These are phyloP conservation scores for Scomber scombrus DNA, from an alignment of 2,113 vertebrate species.

Conservation along the genomic window DNA sequence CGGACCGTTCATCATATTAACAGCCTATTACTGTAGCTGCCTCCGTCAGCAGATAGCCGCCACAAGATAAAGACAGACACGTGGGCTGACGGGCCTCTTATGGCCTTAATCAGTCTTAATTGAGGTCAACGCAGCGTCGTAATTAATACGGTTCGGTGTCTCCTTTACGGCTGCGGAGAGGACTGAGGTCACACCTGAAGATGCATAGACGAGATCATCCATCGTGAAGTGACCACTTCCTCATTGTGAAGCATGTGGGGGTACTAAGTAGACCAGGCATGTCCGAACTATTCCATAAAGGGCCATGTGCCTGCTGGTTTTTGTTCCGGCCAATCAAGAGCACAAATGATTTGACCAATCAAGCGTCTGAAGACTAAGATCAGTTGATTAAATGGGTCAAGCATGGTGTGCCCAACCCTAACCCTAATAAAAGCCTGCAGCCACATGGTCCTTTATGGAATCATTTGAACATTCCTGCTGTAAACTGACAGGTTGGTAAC, in stretches of 20 bases:
- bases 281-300: too few species aligned
- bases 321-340: too few species aligned
- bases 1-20: constrained; percentile 58
- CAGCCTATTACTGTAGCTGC: constrained; percentile 39
- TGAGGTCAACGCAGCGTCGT: constrained; percentile 63
- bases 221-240: background rate
- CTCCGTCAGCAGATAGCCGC: constrained; percentile 28
- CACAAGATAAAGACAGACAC: constrained; percentile 35
- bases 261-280: background rate
- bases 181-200: constrained; percentile 6
- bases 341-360: too few species aligned
- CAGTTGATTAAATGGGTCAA: too few species aligned
- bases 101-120: constrained; percentile 76
- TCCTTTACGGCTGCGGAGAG: background rate
- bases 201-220: background rate
- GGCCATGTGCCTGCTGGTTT: too few species aligned
- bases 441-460: too few species aligned
- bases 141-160: constrained; percentile 52
- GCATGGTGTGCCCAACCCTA: too few species aligned
- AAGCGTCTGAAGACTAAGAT: too few species aligned
- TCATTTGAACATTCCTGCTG: too few species aligned
- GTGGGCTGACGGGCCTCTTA: constrained; percentile 52
- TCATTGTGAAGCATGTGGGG: background rate
- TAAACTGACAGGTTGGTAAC: constrained; percentile 4
- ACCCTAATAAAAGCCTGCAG: too few species aligned